Conservation (phyloP, 2,888 invertebrate species). For the Cheilosia scutellata region DNA sequence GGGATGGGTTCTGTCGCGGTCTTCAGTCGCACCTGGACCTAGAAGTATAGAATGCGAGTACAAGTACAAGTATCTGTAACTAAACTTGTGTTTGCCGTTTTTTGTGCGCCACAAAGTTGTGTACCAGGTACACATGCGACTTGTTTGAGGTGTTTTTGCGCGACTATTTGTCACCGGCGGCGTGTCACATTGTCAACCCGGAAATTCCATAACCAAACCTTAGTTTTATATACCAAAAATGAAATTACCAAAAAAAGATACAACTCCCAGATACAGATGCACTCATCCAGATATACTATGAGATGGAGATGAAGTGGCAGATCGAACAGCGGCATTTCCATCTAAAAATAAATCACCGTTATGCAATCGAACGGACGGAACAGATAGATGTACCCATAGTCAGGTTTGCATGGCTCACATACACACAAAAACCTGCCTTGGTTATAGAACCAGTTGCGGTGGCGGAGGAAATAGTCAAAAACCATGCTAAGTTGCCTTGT, state of each 20-base stretch:
- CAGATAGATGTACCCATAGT: slow-evolving; percentile 42
- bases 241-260: slow-evolving; percentile 22
- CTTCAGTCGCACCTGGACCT: slow-evolving; percentile 63
- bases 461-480: slow-evolving; percentile 44
- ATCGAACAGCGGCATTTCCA: slow-evolving; percentile 35
- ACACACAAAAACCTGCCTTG: not conserved
- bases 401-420: slow-evolving; percentile 23
- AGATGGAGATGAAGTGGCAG: slow-evolving; percentile 45
- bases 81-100: slow-evolving; percentile 31
- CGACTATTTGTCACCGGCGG: slow-evolving; percentile 47
- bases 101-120: not conserved
- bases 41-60: slow-evolving; percentile 38
- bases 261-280: slow-evolving; percentile 29
- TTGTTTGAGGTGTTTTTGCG: not conserved
- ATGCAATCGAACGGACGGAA: slow-evolving; percentile 53
- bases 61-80: slow-evolving; percentile 47
- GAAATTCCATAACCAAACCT: slow-evolving; percentile 56
- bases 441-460: slow-evolving; percentile 18
- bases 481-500: slow-evolving; percentile 36
- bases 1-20: slow-evolving; percentile 17
- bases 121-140: not conserved
- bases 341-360: slow-evolving; percentile 72
- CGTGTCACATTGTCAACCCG: slow-evolving; percentile 63
- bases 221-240: slow-evolving; percentile 45
- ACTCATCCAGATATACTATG: slow-evolving; percentile 2